Base-by-base conservation (phyloP, 1,140 invertebrate species). In the Steinernema khuongi region DNA sequence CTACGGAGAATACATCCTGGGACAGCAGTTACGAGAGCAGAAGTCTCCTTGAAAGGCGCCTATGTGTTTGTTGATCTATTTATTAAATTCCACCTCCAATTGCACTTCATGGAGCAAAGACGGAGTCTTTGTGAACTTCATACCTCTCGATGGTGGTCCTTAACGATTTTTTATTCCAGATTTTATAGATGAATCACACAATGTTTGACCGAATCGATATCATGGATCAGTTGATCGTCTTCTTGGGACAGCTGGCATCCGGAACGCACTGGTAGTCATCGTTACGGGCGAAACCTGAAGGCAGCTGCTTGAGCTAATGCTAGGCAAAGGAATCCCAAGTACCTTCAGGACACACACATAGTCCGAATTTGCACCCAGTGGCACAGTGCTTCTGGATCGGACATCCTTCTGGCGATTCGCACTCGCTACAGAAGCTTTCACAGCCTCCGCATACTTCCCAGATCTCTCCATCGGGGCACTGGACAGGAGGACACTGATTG, bases 11-110 rank as follows among this genome's bases (percentile, higher is more conserved):
- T 84, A 85, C 69, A 68, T 84, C 18, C 76, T 74, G 30, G 83
- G 81, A 17, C 83, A 84, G 69, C 81, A 84, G 33, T 67, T 81
- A 31, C 77, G 83, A 1, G 83, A 84, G 69, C 82, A 85, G 29
- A 76, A 80, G 60, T 76, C n/a, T n/a, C n/a, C n/a, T n/a, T n/a
- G n/a, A n/a, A n/a, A n/a, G n/a, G n/a, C n/a, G n/a, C n/a, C n/a
- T n/a, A n/a, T n/a, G n/a, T n/a, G n/a, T n/a, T n/a, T n/a, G n/a
- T n/a, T n/a, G n/a, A n/a, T n/a, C n/a, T n/a, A n/a, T n/a, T n/a
- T n/a, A n/a, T n/a, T n/a, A n/a, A n/a, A n/a, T n/a, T n/a, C n/a
- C n/a, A n/a, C n/a, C n/a, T n/a, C n/a, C n/a, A n/a, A n/a, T n/a
- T n/a, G n/a, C n/a, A n/a, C n/a, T n/a, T n/a, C n/a, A n/a, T n/a